Evolutionary conservation across 2,888 invertebrate species (phyloP).

Genomic region (Drosophila peninsularis): DNA sequence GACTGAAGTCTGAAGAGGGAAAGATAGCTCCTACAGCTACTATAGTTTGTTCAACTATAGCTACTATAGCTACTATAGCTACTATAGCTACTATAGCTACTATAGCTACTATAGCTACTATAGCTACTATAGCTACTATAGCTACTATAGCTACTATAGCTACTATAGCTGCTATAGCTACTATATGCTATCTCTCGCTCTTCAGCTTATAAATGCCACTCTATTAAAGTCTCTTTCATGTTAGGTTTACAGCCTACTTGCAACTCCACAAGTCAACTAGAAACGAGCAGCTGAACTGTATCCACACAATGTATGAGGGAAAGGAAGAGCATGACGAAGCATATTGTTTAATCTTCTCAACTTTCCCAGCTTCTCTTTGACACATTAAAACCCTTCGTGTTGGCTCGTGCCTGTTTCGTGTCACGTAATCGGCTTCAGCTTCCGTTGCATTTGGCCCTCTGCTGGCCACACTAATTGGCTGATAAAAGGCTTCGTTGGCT

Average conservation of each 20-base stretch:
- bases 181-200: too few species aligned
- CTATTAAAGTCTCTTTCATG: neutral
- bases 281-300: neutral
- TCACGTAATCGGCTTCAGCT: slow-evolving; percentile 17
- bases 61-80: too few species aligned
- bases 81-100: too few species aligned
- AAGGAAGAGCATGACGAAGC: neutral
- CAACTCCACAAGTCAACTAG: neutral
- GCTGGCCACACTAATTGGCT: slow-evolving; percentile 39
- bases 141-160: too few species aligned
- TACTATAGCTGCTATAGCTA: too few species aligned
- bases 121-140: too few species aligned
- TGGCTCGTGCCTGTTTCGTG: slow-evolving; percentile 3
- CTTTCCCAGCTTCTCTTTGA: neutral
- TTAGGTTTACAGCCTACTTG: neutral
- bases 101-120: too few species aligned
- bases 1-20: neutral
- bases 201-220: too few species aligned
- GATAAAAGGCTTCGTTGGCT: slow-evolving; percentile 15
- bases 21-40: too few species aligned
- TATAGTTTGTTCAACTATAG: too few species aligned
- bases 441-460: slow-evolving; percentile 5
- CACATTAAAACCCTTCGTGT: neutral
- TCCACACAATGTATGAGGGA: neutral
- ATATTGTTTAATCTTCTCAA: neutral